These are phyloP conservation scores for Platichthys stellatus DNA, from an alignment of 2,113 vertebrate species.

Conservation along the genomic window DNA sequence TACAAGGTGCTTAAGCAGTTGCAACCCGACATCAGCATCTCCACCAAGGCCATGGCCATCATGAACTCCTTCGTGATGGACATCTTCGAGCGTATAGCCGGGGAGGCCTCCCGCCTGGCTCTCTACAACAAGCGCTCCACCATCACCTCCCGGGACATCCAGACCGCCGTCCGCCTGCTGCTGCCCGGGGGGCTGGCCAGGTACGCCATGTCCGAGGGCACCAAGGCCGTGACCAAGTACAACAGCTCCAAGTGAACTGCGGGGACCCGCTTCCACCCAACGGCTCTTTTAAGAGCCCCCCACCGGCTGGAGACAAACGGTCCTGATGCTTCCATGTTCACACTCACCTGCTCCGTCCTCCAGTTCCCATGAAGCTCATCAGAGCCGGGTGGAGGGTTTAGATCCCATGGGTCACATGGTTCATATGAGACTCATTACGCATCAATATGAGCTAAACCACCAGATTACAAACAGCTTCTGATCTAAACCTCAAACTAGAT, in stretches of 20 bases:
- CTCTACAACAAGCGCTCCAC: slow-evolving; percentile 79
- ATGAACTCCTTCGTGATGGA: slow-evolving; percentile 67
- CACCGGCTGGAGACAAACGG: not conserved
- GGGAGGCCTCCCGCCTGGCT: slow-evolving; percentile 64
- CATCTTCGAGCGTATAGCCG: slow-evolving; percentile 74
- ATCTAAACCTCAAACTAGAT: too few relatives aligned
- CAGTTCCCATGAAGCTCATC: too few relatives aligned
- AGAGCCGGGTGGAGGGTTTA: too few relatives aligned
- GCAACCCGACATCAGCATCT: slow-evolving; percentile 59
- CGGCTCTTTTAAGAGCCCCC: slow-evolving; percentile 5
- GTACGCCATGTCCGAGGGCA: slow-evolving; percentile 68
- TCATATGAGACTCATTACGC: too few relatives aligned
- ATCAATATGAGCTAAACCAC: too few relatives aligned
- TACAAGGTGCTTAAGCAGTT: slow-evolving; percentile 70
- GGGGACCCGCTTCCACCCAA: not conserved
- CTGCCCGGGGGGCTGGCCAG: slow-evolving; percentile 69
- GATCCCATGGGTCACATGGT: too few relatives aligned
- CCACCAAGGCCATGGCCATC: slow-evolving; percentile 66
- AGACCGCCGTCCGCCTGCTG: slow-evolving; percentile 85
- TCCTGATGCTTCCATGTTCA: not conserved
- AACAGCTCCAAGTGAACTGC: slow-evolving; percentile 59
- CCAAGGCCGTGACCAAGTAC: slow-evolving; percentile 69
- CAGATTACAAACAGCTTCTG: too few relatives aligned
- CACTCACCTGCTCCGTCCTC: too few relatives aligned
- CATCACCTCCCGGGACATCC: slow-evolving; percentile 86